Evolutionary conservation across 2,888 invertebrate species (phyloP).

Genomic region (Aethes cnicana): DNA sequence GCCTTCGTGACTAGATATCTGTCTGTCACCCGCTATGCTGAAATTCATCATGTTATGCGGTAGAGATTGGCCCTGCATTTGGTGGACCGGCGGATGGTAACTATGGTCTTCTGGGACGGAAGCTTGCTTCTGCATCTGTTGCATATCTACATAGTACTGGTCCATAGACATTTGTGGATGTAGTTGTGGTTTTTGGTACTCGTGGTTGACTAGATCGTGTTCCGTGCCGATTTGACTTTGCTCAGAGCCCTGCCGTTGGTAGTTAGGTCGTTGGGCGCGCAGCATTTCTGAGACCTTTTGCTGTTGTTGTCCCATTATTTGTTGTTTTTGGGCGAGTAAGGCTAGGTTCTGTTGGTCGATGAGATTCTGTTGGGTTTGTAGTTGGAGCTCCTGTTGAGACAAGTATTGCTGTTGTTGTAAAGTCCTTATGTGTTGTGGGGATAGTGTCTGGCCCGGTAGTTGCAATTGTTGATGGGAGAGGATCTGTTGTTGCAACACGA

Average conservation of each 20-base stretch:
- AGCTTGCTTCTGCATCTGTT: constrained; percentile 58
- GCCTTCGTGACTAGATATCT: constrained; percentile 80
- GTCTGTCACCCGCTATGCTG: constrained; percentile 66
- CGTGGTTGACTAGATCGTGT: constrained; percentile 49
- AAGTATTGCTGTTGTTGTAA: constrained; percentile 77
- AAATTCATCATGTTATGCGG: constrained; percentile 71
- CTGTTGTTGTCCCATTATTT: constrained; percentile 79
- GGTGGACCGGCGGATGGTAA: constrained; percentile 58
- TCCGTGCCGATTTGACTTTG: constrained; percentile 70
- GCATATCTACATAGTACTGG: constrained; percentile 56
- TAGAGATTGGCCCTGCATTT: constrained; percentile 72
- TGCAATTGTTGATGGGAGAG: constrained; percentile 68
- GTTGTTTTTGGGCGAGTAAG: constrained; percentile 75
- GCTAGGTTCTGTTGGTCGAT: constrained; percentile 81
- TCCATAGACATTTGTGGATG: constrained; percentile 72
- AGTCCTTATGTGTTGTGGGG: constrained; percentile 69
- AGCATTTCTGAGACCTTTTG: constrained; percentile 72
- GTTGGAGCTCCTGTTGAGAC: constrained; percentile 75
- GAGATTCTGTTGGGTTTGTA: constrained; percentile 80
- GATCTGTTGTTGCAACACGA: constrained; percentile 76
- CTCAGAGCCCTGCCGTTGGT: constrained; percentile 72
- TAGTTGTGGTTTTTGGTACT: constrained; percentile 57
- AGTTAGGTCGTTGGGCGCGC: constrained; percentile 64
- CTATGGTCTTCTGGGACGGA: constrained; percentile 61
- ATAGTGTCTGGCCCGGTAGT: constrained; percentile 74